Percentiles rank a stretch among this genome's conserved stretches.
Evolutionary conservation across 2,888 invertebrate genomes (phyloP).

Genomic region (Glomeris marginata): DNA sequence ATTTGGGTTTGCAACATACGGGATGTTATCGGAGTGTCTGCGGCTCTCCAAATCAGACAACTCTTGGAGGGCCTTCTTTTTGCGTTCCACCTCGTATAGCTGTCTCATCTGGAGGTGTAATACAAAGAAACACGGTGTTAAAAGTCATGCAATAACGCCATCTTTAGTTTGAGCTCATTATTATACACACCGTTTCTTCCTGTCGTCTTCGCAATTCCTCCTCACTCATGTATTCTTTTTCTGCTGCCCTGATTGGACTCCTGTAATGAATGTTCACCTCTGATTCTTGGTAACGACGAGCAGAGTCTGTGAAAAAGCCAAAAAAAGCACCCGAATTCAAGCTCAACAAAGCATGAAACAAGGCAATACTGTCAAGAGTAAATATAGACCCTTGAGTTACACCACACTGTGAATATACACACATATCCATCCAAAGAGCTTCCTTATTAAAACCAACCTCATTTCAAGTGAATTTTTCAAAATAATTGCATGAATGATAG

Average conservation of each 20-base stretch:
- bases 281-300: constrained; percentile 75
- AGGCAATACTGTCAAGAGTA: too few relatives aligned
- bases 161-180: background rate
- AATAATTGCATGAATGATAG: too few relatives aligned
- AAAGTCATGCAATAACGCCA: too few relatives aligned
- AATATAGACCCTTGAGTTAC: too few relatives aligned
- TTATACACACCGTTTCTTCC: constrained; percentile 74
- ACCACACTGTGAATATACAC: too few relatives aligned
- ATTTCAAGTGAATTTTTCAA: too few relatives aligned
- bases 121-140: too few relatives aligned
- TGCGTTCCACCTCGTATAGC: constrained; percentile 59
- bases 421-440: too few relatives aligned
- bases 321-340: too few relatives aligned
- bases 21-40: constrained; percentile 86
- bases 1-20: constrained; percentile 31
- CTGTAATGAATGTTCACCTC: constrained; percentile 90
- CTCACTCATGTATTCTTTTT: constrained; percentile 59
- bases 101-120: constrained; percentile 19
- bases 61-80: constrained; percentile 81
- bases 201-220: constrained; percentile 74
- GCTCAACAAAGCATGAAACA: too few relatives aligned
- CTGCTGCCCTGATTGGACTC: constrained; percentile 72
- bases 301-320: constrained; percentile 47
- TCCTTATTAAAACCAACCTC: too few relatives aligned
- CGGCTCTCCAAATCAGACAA: constrained; percentile 85